Evolutionary conservation across 2,113 vertebrate genomes (phyloP), one percentile per base, ranked within the genome.

Genomic region (Nanorana parkeri): DNA sequence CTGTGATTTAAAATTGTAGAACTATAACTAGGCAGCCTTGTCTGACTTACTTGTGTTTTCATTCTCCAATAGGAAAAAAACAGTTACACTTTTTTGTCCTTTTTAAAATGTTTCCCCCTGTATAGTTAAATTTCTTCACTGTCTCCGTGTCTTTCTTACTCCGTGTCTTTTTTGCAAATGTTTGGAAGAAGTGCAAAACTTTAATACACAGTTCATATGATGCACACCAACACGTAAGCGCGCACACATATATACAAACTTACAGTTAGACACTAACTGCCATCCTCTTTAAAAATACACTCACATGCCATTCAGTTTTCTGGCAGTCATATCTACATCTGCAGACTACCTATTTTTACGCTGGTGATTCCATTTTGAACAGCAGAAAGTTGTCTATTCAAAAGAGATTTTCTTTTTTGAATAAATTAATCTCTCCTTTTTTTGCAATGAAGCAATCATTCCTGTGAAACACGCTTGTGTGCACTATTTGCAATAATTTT

Each of bases 401-500:
- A 71, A 47, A 61, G 68, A 55, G 61, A 19, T 32, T 52, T 81
- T 56, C 55, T 28, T 74, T 81, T 52, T 23, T 66, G 20, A 36
- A 81, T 56, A 23, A 91, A 90, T 78, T 86, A 92, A 87, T 89
- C 26, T 89, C 63, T 86, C 88, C 76, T 77, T 91, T 87, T 47
- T 84, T 87, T 81, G 86, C 86, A 89, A 84, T 85, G 89, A 80
- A 86, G 78, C 81, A 85, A 84, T 84, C 56, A 88, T 89, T 85
- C 86, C 90, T 91, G 88, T 89, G 88, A 89, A 73, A 87, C 78
- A 75, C 72, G 88, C 77, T 87, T 86, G 84, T 89, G 92, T 76
- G 85, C 89, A 65, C 90, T 66, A 68, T 10, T 67, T 29, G 76
- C 26, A 36, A 36, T 78, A 41, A n/a, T 16, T 58, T 78, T 17